Base-by-base conservation (phyloP, 1,140 invertebrate genomes). In the Megalopta genalis region DNA sequence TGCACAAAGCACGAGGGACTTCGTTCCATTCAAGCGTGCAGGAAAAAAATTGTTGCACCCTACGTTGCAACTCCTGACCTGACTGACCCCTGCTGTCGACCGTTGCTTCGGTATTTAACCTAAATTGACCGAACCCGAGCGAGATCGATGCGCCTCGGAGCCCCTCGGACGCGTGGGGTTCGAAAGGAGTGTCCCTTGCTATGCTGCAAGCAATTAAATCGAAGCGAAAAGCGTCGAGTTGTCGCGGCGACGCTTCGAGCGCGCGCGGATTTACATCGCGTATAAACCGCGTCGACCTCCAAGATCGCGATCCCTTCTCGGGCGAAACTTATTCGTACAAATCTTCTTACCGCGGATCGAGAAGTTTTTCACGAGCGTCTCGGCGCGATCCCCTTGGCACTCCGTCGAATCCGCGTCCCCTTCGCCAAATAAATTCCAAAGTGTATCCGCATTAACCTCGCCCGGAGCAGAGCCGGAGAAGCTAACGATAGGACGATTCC, bases 261-360 rank as follows among this genome's bases (percentile, higher is more conserved):
- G 49, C 49, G 49, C 49, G 21, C 8, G 54, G 54, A 57, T 57
- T 57, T 57, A 57, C 54, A 57, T 57, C 54, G 7, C 21, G 54
- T 62, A 62, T 62, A 23, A 27, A 25, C 12, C 64, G 57, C 18
- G 60, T 23, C 57, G 16, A 70, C 25, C 69, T 32, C 32, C 23
- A n/a, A 21, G 57, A 21, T 77, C 66, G 42, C 21, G 9, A 39
- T 39, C 65, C 74, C 57, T 12, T 37, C 32, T n/a, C 27, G 1
- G n/a, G 2, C 9, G 27, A 70, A 77, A 70, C 27, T 70, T 70
- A 62, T 62, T 76, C 73, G 12, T 52, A 63, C 75, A 70, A 77
- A 77, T 77, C 75, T 70, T 70, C 75, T 77, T 77, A 77, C 27
- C n/a, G 5, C 4, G 57, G 67, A 63, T 77, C 60, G n/a, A 14